Percentiles rank a stretch among this genome's conserved stretches.
Conservation (phyloP, 2,888 invertebrate genomes). For the Erebia ligea region DNA sequence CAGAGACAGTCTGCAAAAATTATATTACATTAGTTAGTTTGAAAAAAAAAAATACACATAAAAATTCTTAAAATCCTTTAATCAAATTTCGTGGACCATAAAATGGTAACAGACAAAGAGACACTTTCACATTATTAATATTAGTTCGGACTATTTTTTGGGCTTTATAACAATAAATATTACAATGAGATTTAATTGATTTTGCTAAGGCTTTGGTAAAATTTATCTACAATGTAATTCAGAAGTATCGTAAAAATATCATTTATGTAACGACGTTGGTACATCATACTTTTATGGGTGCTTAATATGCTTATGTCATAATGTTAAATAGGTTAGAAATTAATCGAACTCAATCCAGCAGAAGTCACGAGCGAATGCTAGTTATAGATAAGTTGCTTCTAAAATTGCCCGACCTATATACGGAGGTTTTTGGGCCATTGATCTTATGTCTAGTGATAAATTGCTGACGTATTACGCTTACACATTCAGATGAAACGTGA, state of each 20-base stretch:
- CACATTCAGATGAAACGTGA: slow-evolving; percentile 40
- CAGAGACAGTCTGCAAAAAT: too few species aligned
- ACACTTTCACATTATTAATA: too few species aligned
- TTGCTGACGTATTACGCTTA: slow-evolving; percentile 41
- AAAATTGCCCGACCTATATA: slow-evolving; percentile 39
- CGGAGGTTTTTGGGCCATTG: slow-evolving; percentile 40
- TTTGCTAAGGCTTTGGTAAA: too few species aligned
- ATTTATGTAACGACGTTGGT: background rate
- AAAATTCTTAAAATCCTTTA: too few species aligned
- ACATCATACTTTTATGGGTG: background rate
- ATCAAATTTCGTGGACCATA: too few species aligned
- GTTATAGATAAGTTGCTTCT: slow-evolving; percentile 35
- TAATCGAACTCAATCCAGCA: slow-evolving; percentile 8
- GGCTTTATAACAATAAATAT: too few species aligned
- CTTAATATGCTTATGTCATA: background rate
- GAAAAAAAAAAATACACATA: too few species aligned
- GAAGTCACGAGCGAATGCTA: slow-evolving; percentile 13
- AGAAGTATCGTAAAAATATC: background rate
- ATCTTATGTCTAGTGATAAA: slow-evolving; percentile 42
- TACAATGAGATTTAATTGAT: too few species aligned
- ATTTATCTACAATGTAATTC: too few species aligned
- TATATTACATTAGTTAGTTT: too few species aligned
- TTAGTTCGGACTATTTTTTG: too few species aligned
- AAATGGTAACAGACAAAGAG: too few species aligned
- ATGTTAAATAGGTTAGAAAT: slow-evolving; percentile 14